Conservation (phyloP, 2,113 vertebrate species). For the Pterocles orientalis region DNA sequence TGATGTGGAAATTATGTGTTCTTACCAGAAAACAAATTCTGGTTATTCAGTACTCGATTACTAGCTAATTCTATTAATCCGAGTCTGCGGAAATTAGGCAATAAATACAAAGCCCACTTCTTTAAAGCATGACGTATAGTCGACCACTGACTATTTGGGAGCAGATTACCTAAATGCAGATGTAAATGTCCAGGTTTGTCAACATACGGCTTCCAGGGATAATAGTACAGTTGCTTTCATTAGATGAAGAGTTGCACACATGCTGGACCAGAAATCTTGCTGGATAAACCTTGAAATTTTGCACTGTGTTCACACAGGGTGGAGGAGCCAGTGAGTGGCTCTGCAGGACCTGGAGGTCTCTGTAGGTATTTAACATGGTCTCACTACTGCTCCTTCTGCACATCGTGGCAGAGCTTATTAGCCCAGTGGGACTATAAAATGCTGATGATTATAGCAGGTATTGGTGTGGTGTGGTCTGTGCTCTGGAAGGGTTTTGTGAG, state of each 20-base stretch:
- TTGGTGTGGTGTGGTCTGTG: not conserved
- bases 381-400: not conserved
- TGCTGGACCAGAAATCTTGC: not conserved
- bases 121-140: not conserved
- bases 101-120: not conserved
- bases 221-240: not conserved
- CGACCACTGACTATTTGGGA: not conserved
- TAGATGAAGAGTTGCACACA: not conserved
- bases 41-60: not conserved
- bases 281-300: not conserved
- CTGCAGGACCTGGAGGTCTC: not conserved
- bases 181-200: not conserved
- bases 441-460: not conserved
- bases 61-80: not conserved
- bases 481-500: not conserved
- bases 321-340: not conserved
- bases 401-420: rapidly evolving
- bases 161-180: not conserved
- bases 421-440: not conserved
- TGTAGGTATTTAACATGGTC: not conserved
- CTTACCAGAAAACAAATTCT: not conserved
- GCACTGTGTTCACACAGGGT: rapidly evolving
- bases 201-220: not conserved
- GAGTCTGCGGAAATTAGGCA: not conserved
- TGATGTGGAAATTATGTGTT: not conserved